Percentiles rank a stretch among this genome's conserved stretches.
Conservation (phyloP, 1,140 invertebrate genomes). For the Elymnias hypermnestra region DNA sequence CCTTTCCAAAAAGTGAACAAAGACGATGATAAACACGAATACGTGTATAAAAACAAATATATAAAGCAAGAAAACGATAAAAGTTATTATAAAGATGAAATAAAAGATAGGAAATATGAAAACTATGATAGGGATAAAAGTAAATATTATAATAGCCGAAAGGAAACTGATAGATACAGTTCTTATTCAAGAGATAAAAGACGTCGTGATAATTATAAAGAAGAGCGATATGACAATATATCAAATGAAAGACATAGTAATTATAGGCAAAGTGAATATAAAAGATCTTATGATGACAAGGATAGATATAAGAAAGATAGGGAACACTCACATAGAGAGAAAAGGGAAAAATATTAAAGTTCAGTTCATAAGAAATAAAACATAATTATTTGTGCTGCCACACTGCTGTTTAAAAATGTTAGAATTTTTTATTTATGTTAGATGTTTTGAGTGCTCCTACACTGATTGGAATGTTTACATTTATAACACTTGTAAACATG, state of each 20-base stretch:
- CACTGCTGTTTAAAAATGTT: too few relatives aligned
- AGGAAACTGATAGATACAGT: background rate
- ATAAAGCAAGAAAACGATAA: background rate
- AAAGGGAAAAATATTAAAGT: background rate
- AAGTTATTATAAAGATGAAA: background rate
- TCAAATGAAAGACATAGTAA: too few relatives aligned
- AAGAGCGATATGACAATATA: too few relatives aligned
- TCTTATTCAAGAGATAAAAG: background rate
- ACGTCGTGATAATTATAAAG: background rate
- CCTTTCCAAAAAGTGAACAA: background rate
- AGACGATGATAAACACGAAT: too few relatives aligned
- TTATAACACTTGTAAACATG: too few relatives aligned
- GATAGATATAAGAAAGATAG: background rate
- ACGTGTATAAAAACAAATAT: background rate
- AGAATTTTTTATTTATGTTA: too few relatives aligned
- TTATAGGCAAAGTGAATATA: too few relatives aligned
- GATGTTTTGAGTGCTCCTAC: too few relatives aligned
- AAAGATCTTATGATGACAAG: too few relatives aligned
- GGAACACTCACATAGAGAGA: background rate
- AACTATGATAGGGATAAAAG: background rate
- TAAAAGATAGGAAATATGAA: background rate
- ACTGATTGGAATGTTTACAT: too few relatives aligned
- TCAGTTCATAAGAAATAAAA: background rate
- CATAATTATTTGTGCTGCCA: background rate
- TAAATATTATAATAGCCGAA: background rate